phyloP scores from a whole-genome alignment of 2,113 vertebrate species.

The Hippocampus comes region DNA sequence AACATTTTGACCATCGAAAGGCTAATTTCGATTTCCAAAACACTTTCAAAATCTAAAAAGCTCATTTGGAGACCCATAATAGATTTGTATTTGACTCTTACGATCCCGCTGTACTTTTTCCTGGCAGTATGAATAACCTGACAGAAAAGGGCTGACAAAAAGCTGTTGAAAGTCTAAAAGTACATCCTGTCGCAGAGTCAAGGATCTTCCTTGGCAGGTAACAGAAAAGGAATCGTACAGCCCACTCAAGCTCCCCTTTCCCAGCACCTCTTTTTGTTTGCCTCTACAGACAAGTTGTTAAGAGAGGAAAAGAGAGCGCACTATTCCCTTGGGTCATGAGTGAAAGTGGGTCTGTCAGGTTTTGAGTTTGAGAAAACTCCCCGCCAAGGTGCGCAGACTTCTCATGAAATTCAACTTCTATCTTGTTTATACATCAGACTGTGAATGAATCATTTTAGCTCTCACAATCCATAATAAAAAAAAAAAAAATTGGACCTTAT shows the following conservation, averaged over 20 bases:
- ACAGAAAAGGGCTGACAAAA: neutral
- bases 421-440: constrained; percentile 8
- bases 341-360: constrained; percentile 40
- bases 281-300: constrained; percentile 50
- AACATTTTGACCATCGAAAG: neutral
- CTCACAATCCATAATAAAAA: neutral
- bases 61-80: neutral
- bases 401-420: neutral
- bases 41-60: neutral
- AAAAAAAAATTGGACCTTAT: constrained; percentile 19
- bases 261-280: constrained; percentile 32
- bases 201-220: constrained; percentile 23
- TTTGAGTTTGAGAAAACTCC: constrained; percentile 27
- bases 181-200: constrained; percentile 23
- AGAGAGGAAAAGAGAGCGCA: constrained; percentile 32
- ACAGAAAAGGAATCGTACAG: constrained; percentile 46
- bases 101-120: neutral
- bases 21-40: neutral
- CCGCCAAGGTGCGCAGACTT: constrained; percentile 4
- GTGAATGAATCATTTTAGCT: constrained; percentile 22
- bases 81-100: neutral
- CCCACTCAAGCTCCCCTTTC: constrained; percentile 36
- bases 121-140: neutral
- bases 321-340: constrained; percentile 43
- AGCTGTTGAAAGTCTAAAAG: neutral